Conservation (phyloP, 2,797 vertebrate species). For the Pampus argenteus region DNA sequence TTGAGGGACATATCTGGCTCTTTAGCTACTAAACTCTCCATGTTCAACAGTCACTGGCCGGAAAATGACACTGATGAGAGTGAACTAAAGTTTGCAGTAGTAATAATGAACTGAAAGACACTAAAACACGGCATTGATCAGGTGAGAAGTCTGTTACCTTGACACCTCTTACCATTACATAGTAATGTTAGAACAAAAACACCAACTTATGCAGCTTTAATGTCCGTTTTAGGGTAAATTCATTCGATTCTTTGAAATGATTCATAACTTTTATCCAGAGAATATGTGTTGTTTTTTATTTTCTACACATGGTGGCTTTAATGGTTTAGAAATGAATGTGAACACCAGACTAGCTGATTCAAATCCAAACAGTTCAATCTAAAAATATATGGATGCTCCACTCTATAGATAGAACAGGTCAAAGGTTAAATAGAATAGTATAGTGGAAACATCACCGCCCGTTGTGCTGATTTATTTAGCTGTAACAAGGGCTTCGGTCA, state of each 20-base stretch:
- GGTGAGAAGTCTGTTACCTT: too few relatives aligned
- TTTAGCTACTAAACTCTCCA: background rate
- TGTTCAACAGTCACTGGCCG: background rate
- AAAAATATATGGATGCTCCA: background rate
- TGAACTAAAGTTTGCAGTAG: too few relatives aligned
- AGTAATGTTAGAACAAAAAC: too few relatives aligned
- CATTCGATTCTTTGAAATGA: too few relatives aligned
- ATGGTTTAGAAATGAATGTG: background rate
- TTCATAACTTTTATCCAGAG: too few relatives aligned
- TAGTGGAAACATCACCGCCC: background rate
- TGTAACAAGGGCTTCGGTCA: slow-evolving; percentile 35
- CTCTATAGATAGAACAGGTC: slow-evolving; percentile 8
- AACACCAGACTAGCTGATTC: background rate
- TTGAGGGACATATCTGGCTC: background rate
- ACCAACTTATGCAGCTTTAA: too few relatives aligned
- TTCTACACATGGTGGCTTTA: background rate
- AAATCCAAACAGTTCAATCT: background rate
- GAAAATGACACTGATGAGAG: too few relatives aligned
- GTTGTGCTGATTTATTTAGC: slow-evolving; percentile 36
- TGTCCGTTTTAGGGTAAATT: too few relatives aligned
- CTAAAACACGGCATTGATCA: too few relatives aligned
- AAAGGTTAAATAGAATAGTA: slow-evolving; percentile 8
- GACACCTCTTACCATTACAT: too few relatives aligned
- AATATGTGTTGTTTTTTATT: too few relatives aligned
- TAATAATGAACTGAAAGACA: too few relatives aligned